phyloP scores from a whole-genome alignment of 2,113 vertebrate species.

The Phalacrocorax aristotelis region DNA sequence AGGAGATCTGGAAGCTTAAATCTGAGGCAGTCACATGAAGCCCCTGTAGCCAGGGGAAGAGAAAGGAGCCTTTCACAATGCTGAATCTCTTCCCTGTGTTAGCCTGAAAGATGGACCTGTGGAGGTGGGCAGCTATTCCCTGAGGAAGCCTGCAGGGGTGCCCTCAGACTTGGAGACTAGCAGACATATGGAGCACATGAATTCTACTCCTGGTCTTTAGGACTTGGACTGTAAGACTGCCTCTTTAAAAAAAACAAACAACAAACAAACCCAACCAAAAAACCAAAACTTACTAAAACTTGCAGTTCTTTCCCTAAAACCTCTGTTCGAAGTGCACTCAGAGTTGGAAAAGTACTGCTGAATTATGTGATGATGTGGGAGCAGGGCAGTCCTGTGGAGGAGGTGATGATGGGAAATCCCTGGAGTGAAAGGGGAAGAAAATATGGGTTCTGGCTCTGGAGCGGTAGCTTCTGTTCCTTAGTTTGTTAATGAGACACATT shows the following conservation, averaged over 20 bases:
- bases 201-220: not conserved
- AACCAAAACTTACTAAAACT: not conserved
- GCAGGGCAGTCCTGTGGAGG: not conserved
- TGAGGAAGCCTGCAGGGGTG: not conserved
- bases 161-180: not conserved
- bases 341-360: not conserved
- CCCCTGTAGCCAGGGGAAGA: not conserved
- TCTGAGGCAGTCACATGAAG: not conserved
- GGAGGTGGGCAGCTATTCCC: not conserved
- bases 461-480: not conserved
- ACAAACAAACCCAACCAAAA: no score
- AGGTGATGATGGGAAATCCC: not conserved
- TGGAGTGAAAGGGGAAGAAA: not conserved
- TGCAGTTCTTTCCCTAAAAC: not conserved
- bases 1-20: not conserved
- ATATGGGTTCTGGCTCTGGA: not conserved
- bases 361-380: not conserved
- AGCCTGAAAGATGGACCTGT: not conserved
- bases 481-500: not conserved
- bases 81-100: not conserved
- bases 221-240: not conserved
- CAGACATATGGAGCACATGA: accelerated
- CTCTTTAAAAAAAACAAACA: not conserved
- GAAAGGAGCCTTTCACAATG: not conserved
- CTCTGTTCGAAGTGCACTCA: not conserved